Base-by-base conservation (phyloP, 2,888 invertebrate genomes). In the Falcaria lacertinaria region DNA sequence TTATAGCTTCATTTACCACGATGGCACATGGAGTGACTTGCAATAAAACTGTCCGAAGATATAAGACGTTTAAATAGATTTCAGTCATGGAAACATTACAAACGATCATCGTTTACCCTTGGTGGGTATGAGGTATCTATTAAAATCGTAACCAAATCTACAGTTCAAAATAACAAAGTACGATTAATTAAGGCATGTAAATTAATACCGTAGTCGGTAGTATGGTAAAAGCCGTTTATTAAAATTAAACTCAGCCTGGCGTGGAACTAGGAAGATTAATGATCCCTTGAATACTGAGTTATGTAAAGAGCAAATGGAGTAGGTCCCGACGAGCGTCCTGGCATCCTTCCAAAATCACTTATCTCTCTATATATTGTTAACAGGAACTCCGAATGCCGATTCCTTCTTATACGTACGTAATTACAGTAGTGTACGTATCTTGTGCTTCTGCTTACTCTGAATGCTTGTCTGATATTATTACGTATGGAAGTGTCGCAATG, bases 211-310 rank as follows among this genome's bases (percentile, higher is more conserved):
- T 70, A 69, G 74, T 77, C 74, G 64, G 60, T 70, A 69, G 74
- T 77, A 76, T 74, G 73, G 75, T 67, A 74, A 70, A 77, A 80
- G 75, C 79, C 83, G 85, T 87, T 87, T 86, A 88, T 88, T 88
- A 86, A 88, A 86, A 88, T 87, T 84, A 84, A 87, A 85, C 75
- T 81, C 79, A 74, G 76, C 72, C 76, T 85, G 81, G 84, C 84
- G 77, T 81, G 78, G 80, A 81, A 84, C 85, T 85, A 86, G 82
- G 80, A 83, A 89, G 88, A 89, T 88, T 87, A 87, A 89, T 84
- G 86, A 83, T 83, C 82, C 78, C 80, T 80, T 82, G 86, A 84
- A 88, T 80, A 82, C 86, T 75, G 77, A 88, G 86, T 85, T 87
- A 87, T 85, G 88, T 85, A 85, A 86, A 86, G 85, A 83, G 80